Conservation (phyloP, 2,113 vertebrate genomes). For the Turnix velox region DNA sequence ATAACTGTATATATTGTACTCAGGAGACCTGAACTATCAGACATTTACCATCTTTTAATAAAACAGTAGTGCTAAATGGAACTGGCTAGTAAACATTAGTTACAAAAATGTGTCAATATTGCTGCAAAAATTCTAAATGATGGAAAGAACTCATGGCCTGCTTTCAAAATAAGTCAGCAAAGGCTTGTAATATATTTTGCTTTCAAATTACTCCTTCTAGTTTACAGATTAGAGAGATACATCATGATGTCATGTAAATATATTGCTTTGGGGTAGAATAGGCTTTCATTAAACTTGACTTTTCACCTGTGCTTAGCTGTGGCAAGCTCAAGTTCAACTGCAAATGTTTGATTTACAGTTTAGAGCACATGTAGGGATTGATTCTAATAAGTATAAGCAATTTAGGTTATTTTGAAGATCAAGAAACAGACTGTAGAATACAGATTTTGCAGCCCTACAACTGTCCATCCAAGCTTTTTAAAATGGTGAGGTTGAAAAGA, state of each 20-base stretch:
- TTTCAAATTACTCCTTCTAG: constrained; percentile 29
- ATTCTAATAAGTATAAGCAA: not conserved
- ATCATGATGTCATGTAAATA: not conserved
- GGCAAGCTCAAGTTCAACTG: not conserved
- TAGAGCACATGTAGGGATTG: not conserved
- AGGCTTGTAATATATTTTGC: constrained; percentile 33
- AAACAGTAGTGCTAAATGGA: constrained; percentile 57
- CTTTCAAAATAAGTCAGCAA: constrained; percentile 16
- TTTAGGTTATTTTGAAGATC: not conserved
- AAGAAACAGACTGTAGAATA: not conserved
- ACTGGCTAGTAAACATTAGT: constrained; percentile 57
- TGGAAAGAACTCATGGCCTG: not conserved
- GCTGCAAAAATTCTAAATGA: constrained; percentile 46
- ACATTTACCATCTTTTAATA: constrained; percentile 68
- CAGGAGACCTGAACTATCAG: constrained; percentile 65
- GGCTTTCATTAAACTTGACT: not conserved
- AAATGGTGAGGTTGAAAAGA: not conserved
- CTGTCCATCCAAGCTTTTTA: not conserved
- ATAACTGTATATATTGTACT: constrained; percentile 58
- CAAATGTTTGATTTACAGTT: not conserved
- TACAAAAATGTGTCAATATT: constrained; percentile 56
- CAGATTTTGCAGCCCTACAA: not conserved
- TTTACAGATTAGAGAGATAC: constrained; percentile 21
- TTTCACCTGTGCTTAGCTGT: not conserved
- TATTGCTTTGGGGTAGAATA: not conserved